Conservation (phyloP, 2,797 vertebrate genomes). For the Anas bernieri region DNA sequence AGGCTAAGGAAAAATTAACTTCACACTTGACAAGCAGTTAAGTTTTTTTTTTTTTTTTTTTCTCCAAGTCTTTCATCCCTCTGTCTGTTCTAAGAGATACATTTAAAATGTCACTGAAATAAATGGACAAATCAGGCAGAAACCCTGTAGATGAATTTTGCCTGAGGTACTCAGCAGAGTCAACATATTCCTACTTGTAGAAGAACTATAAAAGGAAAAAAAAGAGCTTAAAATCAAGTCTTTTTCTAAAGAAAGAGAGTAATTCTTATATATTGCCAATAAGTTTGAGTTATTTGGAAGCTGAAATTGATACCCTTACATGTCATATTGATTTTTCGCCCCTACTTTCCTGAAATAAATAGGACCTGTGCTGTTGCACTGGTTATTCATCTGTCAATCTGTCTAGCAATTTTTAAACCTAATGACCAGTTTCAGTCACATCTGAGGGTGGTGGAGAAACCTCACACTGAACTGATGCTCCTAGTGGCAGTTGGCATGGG, state of each 20-base stretch:
- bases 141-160: slow-evolving; percentile 21
- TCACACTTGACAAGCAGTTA: background rate
- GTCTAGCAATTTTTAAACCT: background rate
- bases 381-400: background rate
- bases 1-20: background rate
- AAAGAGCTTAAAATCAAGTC: background rate
- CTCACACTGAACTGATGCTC: background rate
- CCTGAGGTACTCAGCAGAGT: background rate
- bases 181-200: background rate
- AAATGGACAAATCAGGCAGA: slow-evolving; percentile 26
- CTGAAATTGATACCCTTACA: background rate
- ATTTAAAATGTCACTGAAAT: background rate
- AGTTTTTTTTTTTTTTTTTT: background rate
- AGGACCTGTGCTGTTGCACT: background rate
- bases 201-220: background rate
- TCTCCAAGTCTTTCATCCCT: background rate
- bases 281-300: background rate
- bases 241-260: background rate
- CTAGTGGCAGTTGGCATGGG: background rate
- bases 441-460: background rate
- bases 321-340: background rate
- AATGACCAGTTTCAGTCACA: background rate
- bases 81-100: background rate
- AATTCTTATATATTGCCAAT: background rate
- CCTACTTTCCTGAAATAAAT: background rate